Evolutionary conservation across 2,888 invertebrate genomes (phyloP), one percentile per base, ranked within the genome.

Genomic region (Beris chalybata): DNA sequence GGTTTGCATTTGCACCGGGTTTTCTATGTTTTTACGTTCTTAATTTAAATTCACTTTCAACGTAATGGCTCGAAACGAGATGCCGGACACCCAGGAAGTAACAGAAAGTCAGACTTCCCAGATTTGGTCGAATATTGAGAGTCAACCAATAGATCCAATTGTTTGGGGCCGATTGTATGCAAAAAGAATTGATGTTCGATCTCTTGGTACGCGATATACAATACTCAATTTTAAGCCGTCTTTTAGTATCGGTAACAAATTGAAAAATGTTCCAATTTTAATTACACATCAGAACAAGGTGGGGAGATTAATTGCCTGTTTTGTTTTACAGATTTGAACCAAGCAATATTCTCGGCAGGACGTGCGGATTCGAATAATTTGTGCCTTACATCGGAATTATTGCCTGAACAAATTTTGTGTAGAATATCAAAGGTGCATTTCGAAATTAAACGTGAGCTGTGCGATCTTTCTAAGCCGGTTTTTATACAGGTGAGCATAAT

Each of bases 361-460:
- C 79, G 85, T 0, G 74, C 77, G 0, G 75, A 76, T n/a, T 71
- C 66, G 0, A 83, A 83, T 72, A 79, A 84, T 71, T 74, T 84
- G 59, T 71, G 73, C 63, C 71, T 84, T 4, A 79, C 77, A 0
- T 70, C 71, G 0, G 76, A 76, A 4, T 77, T 79, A 67, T 69
- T 83, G 44, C 75, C 75, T 4, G 72, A 77, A 32, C 77, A 78
- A 53, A 75, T 78, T 32, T 71, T 82, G 4, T 74, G 74, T 9
- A 78, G 80, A 3, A 80, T 85, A 47, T 85, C 85, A 48, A 85
- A 85, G 72, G 72, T 79, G 1, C 85, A 85, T 70, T 85, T 85
- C 71, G 74, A 74, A 38, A 82, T 85, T 30, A 76, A 71, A 6
- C 77, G 82, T 47, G 78, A 77, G 69, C 78, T 78, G 44, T 74